Evolutionary conservation across 2,113 vertebrate genomes (phyloP).

Genomic region (Silurus asotus): DNA sequence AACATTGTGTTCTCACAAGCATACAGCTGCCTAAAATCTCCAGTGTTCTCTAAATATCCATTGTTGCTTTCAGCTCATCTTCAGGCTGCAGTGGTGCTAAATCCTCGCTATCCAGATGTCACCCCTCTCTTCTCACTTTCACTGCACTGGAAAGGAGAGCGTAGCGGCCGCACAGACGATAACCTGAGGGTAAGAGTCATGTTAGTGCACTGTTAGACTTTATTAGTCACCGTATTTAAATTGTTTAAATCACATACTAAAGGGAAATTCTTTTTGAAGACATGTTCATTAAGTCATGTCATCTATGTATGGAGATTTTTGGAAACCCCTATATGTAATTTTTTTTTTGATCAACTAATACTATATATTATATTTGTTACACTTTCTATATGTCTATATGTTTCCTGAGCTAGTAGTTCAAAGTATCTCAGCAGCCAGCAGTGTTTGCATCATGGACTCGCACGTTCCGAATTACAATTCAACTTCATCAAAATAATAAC

Average conservation of each 20-base stretch:
- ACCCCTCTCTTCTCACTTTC: slow-evolving; percentile 89
- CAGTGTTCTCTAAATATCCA: neutral
- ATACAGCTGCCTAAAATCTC: neutral
- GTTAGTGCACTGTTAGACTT: neutral
- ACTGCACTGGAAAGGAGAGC: slow-evolving; percentile 96
- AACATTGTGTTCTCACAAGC: neutral
- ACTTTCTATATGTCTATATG: neutral
- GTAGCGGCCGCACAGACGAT: slow-evolving; percentile 84
- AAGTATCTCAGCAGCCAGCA: neutral
- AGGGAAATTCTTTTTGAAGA: no score
- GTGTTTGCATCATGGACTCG: neutral
- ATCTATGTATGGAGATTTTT: no score
- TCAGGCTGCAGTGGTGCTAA: slow-evolving; percentile 84
- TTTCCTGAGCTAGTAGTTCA: neutral
- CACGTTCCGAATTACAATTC: neutral
- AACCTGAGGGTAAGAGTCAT: slow-evolving; percentile 83
- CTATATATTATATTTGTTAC: neutral
- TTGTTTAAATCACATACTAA: neutral
- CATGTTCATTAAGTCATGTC: no score
- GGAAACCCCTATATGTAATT: no score
- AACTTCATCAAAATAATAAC: neutral
- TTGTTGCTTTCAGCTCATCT: slow-evolving; percentile 78
- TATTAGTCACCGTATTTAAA: no score
- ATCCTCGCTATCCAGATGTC: slow-evolving; percentile 86
- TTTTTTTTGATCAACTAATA: neutral